Evolutionary conservation across 2,113 vertebrate genomes (phyloP), one percentile per base, ranked within the genome.

Genomic region (Carollia perspicillata): DNA sequence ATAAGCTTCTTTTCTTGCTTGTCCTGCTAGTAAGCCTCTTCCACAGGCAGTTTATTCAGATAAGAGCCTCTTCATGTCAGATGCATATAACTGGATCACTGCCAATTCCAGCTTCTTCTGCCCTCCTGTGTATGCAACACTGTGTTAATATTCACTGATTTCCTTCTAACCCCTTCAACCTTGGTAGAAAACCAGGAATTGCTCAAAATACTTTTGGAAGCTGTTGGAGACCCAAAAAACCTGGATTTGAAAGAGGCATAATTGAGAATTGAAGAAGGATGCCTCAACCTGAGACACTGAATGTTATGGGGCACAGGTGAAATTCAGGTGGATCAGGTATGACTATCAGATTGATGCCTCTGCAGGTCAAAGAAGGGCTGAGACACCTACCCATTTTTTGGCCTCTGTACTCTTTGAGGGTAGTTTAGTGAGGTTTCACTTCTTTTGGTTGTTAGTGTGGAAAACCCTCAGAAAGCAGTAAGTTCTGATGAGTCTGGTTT

Each of bases 161-260:
- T 90, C 44, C 28, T 85, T 85, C 20, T 85, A 55, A n/a, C 42
- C 6, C 20, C 16, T 49, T 89, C 28, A 81, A 26, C 33, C 26
- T 83, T 83, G 37, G 28, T 47, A 42, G 51, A 87, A 90, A 49
- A 78, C 44, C 63, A 65, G 42, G 5, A 83, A 89, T 71, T 89
- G 30, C 49, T 37, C 79, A 68, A 89, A 80, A 92, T 89, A 77
- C 5, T 89, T 87, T 86, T 90, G 68, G 90, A 83, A 94, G 28
- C 22, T 33, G 33, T 53, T 80, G 53, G 55, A 89, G 33, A 7
- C 33, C 7, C 28, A 33, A 30, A 77, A 89, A 92, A 47, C 33
- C 49, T 81, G 66, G 22, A 65, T 93, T 92, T 90, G 60, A 86
- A 89, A 80, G 47, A 71, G 44, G 26, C 75, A 40, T 80, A 63